phyloP scores from a whole-genome alignment of 1,140 invertebrate genomes.

The Diprion similis region DNA sequence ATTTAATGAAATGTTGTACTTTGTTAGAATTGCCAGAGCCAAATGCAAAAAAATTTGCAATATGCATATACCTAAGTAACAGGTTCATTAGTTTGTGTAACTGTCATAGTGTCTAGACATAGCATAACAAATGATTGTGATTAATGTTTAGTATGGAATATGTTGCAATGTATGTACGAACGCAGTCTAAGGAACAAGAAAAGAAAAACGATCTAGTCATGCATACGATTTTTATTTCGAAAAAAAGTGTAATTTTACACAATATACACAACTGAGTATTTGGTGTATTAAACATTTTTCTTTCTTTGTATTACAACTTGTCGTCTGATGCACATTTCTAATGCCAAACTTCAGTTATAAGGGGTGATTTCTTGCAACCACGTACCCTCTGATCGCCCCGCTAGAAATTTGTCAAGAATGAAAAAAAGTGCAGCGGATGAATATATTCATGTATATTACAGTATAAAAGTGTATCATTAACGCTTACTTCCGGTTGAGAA shows the following conservation, averaged over 20 bases:
- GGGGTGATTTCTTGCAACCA: no score
- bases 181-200: background rate
- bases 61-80: background rate
- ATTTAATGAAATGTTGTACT: background rate
- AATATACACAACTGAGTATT: background rate
- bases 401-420: no score
- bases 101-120: background rate
- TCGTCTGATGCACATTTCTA: background rate
- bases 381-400: no score
- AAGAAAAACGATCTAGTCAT: background rate
- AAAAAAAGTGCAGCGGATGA: no score
- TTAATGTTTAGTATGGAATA: background rate
- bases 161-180: background rate
- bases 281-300: background rate
- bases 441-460: no score
- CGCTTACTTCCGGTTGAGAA: no score
- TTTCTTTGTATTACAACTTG: background rate
- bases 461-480: no score
- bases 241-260: background rate
- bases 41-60: background rate
- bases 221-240: background rate
- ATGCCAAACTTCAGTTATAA: no score
- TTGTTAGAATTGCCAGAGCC: no score
- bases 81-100: background rate
- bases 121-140: background rate